phyloP scores from a whole-genome alignment of 2,113 vertebrate genomes.

The Maccullochella peelii region DNA sequence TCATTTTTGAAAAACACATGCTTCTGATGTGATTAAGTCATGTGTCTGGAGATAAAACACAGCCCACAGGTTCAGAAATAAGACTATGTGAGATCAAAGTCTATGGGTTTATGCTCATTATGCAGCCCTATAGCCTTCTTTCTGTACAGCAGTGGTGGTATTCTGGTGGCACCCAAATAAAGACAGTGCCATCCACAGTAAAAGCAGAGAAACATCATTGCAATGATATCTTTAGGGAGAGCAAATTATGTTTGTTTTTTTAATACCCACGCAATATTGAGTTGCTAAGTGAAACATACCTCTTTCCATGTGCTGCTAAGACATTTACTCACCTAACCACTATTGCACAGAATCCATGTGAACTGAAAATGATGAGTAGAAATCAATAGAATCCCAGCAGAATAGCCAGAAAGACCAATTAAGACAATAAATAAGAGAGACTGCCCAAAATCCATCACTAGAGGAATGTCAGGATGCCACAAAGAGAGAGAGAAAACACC shows the following conservation, averaged over 20 bases:
- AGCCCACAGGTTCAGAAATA: conserved; percentile 53
- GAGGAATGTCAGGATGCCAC: conserved; percentile 42
- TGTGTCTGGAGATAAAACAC: conserved; percentile 49
- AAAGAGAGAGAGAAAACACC: conserved; percentile 28
- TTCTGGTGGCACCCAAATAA: conserved; percentile 60
- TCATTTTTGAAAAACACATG: neutral
- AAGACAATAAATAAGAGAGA: conserved; percentile 9
- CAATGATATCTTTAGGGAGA: neutral
- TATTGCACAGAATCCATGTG: conserved; percentile 22
- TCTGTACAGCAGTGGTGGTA: conserved; percentile 30
- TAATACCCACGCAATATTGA: neutral
- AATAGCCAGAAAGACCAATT: neutral
- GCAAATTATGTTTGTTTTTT: neutral
- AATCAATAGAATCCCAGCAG: conserved; percentile 12
- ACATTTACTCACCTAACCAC: conserved; percentile 32
- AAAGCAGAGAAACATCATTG: conserved; percentile 31
- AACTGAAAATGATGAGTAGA: conserved; percentile 11
- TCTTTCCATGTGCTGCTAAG: conserved; percentile 1
- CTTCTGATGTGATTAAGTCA: conserved; percentile 38
- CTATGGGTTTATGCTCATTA: conserved; percentile 54
- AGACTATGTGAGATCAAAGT: conserved; percentile 65
- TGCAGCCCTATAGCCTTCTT: conserved; percentile 50
- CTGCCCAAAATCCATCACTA: conserved; percentile 16
- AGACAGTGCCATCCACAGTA: conserved; percentile 54
- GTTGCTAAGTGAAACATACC: conserved; percentile 10